Evolutionary conservation across 1,140 invertebrate genomes (phyloP), one percentile per base, ranked within the genome.

Genomic region (Diachasmimorpha longicaudata): DNA sequence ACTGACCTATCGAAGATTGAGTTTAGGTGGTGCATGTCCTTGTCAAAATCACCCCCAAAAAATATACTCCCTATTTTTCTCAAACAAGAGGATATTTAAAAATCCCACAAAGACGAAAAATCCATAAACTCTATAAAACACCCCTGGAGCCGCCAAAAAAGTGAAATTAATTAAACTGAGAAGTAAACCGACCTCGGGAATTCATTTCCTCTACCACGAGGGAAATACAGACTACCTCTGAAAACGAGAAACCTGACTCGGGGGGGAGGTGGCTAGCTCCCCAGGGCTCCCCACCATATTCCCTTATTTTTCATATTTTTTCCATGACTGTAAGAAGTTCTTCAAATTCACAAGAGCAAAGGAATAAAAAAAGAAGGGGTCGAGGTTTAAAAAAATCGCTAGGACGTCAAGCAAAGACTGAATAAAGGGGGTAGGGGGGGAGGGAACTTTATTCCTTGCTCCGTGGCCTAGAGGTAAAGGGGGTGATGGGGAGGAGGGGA

Each of bases 391-490:
- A 46, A 69, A 25, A 77, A 67, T 68, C n/a, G 66, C 36, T 37
- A 14, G 16, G 16, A 79, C 72, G 78, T 74, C 48, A 46, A 80
- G 67, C 39, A 76, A 71, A 67, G 48, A 77, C 76, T 58, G 77
- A 79, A 77, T 74, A 74, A 66, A 42, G 23, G 36, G 78, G 76
- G 80, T 79, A 69, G 68, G 58, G 21, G 23, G 37, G 55, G 21
- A 70, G 82, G 83, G 79, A 75, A 67, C 37, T 77, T 77, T 77
- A 74, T 77, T 79, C 70, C 78, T 77, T 77, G 67, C 71, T 76
- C 71, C 69, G 48, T 77, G 78, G 36, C 69, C 70, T 72, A 72
- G 23, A 31, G 70, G 73, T 69, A 36, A 25, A 31, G 52, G 21
- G 63, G 58, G 42, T n/a, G n/a, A 13, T 21, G 37, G 25, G 25